A percentile compares a stretch with the other conserved stretches of the same genome.
These are phyloP conservation scores for Nicator chloris DNA, from an alignment of 2,113 vertebrate genomes.

Conservation along the genomic window DNA sequence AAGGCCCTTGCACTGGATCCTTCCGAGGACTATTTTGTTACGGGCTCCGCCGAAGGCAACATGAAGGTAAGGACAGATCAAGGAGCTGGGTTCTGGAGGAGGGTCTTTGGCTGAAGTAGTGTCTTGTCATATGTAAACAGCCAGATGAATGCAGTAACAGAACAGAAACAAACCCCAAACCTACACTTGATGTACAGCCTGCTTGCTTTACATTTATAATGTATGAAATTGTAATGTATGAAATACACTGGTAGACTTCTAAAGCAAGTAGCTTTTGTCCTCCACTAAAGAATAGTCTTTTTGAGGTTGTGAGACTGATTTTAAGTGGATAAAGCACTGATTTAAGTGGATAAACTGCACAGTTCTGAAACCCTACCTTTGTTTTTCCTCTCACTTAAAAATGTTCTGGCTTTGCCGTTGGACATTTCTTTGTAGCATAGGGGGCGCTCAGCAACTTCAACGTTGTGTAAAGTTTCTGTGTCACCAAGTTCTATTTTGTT, in stretches of 20 bases:
- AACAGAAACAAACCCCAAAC: neutral
- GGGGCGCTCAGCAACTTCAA: neutral
- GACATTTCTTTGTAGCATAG: neutral
- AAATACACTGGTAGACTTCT: neutral
- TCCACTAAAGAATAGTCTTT: neutral
- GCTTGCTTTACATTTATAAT: neutral
- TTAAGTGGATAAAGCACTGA: neutral
- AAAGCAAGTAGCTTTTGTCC: neutral
- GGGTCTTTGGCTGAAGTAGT: neutral
- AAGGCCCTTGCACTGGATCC: slow-evolving; percentile 91
- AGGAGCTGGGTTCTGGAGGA: neutral
- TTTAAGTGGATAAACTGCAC: no score
- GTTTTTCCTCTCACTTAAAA: neutral
- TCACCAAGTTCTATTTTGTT: neutral
- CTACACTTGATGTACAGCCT: neutral
- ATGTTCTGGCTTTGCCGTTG: neutral
- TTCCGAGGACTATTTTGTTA: slow-evolving; percentile 92
- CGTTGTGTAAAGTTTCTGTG: neutral
- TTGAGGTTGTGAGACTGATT: neutral
- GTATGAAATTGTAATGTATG: no score
- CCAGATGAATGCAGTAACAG: neutral
- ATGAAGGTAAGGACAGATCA: slow-evolving; percentile 84
- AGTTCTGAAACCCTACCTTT: neutral
- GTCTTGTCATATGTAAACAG: neutral
- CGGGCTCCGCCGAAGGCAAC: slow-evolving; percentile 96